phyloP scores from a whole-genome alignment of 1,140 invertebrate species.

The Mycetomoellerius zeteki region DNA sequence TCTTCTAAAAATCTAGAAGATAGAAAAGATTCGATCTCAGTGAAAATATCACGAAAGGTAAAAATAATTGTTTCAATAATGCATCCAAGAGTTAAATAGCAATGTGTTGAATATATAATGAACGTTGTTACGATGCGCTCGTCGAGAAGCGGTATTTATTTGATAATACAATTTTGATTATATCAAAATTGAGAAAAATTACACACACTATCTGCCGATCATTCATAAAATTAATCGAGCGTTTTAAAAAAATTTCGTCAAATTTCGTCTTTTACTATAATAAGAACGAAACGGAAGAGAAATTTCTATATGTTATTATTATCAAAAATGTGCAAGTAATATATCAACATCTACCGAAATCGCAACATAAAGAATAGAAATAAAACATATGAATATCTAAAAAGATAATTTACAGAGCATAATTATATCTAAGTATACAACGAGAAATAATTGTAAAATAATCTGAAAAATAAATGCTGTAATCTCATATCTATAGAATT shows the following conservation, averaged over 20 bases:
- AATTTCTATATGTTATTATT: neutral
- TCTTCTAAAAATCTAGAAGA: conserved; percentile 6
- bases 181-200: conserved; percentile 76
- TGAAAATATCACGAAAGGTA: neutral
- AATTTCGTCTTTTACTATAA: neutral
- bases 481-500: neutral
- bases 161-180: conserved; percentile 71
- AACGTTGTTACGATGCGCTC: conserved; percentile 53
- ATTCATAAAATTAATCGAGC: neutral
- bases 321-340: neutral
- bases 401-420: neutral
- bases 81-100: conserved; percentile 47
- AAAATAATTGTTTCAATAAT: neutral
- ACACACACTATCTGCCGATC: conserved; percentile 66
- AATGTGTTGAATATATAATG: conserved; percentile 62
- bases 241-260: neutral
- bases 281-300: neutral
- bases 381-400: neutral
- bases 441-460: conserved; percentile 9
- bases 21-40: conserved; percentile 9
- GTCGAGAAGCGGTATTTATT: conserved; percentile 63
- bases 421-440: neutral
- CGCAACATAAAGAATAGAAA: neutral
- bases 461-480: conserved; percentile 10
- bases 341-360: neutral